Evolutionary conservation across 2,113 vertebrate genomes (phyloP), one percentile per base, ranked within the genome.

Genomic region (Bolborhynchus lineola): DNA sequence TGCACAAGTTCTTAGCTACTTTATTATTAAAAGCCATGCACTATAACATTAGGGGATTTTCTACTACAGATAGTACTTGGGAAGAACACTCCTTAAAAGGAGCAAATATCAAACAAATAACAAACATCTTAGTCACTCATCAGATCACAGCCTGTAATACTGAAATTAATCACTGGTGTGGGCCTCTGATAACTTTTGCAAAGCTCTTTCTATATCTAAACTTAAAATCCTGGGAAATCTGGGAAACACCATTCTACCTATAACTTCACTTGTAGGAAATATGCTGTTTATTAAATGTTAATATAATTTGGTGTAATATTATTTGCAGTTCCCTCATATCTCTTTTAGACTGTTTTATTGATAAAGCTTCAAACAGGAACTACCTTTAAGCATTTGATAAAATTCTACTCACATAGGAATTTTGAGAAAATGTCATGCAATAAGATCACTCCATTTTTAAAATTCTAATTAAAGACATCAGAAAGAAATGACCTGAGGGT

Each of bases 401-500:
- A 91, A 95, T 59, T 74, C 37, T 70, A 28, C 59, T 90, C 80
- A 52, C 83, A 67, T 0, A 49, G 41, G 63, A 92, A 82, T 94
- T 94, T 31, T 72, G 25, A 86, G 82, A 86, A 96, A 92, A 92
- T 92, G 69, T 57, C 77, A 87, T 29, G 35, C 62, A 87, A 52
- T 75, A 68, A 69, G 77, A 95, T 82, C 37, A 49, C 78, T 75
- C 57, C 62, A 31, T 91, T 93, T 92, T 89, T 55, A 57, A 93
- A 95, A 95, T 62, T 81, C 94, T 95, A 92, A 95, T 96, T 96
- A 95, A 84, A 89, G 70, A 86, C 70, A 89, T 72, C 47, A 75
- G 72, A 91, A 88, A 86, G 74, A 93, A 92, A 71, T 64, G 16
- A 89, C 83, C 62, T 72, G 62, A 68, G 57, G 89, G 81, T 46